These are phyloP conservation scores for Cantharis lateralis DNA, from an alignment of 2,888 invertebrate species.

Conservation along the genomic window DNA sequence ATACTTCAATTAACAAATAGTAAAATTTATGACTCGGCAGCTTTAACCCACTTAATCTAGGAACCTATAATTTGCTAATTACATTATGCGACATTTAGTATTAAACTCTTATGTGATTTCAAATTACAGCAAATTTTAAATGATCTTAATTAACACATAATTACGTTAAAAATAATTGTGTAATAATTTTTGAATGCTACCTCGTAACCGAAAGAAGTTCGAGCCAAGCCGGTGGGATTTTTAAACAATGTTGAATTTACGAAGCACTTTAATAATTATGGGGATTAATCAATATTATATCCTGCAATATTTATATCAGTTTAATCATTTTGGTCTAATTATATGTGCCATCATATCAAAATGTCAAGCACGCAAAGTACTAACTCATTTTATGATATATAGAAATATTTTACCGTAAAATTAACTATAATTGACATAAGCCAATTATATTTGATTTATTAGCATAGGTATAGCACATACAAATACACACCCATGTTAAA, in stretches of 20 bases:
- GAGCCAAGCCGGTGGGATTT: neutral
- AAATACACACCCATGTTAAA: neutral
- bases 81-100: neutral
- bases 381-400: constrained; percentile 2
- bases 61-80: neutral
- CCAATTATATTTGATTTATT: neutral
- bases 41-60: neutral
- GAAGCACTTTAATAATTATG: neutral
- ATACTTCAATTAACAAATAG: neutral
- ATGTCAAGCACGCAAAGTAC: constrained; percentile 1
- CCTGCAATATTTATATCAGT: neutral
- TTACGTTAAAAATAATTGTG: neutral
- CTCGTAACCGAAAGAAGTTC: neutral
- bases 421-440: neutral
- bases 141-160: neutral
- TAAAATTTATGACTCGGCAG: neutral
- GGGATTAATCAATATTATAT: neutral
- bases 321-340: neutral
- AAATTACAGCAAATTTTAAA: neutral
- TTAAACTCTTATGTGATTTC: neutral
- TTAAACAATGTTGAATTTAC: neutral
- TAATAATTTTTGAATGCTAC: neutral
- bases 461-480: neutral
- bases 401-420: constrained; percentile 3
- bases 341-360: constrained; percentile 1